Conservation (phyloP, 2,888 invertebrate species). For the Linhomoeus sp. region DNA sequence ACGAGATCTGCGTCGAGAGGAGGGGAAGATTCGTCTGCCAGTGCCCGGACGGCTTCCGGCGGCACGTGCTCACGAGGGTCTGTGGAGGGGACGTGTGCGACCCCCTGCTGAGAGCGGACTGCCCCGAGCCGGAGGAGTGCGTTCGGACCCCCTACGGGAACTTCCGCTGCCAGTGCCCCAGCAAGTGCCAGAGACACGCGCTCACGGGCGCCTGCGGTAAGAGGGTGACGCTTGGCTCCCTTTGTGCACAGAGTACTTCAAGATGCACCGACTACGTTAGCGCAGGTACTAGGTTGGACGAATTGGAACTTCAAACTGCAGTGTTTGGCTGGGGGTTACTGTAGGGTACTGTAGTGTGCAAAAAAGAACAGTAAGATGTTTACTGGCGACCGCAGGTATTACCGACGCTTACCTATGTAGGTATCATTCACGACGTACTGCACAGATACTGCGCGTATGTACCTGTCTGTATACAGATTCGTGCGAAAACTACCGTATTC, state of each 20-base stretch:
- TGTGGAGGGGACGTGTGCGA: conserved; percentile 26
- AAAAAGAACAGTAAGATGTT: too few species aligned
- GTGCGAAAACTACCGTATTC: too few species aligned
- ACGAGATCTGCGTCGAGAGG: conserved; percentile 16
- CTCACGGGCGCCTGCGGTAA: conserved; percentile 18
- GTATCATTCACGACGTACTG: too few species aligned
- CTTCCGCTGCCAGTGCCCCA: conserved; percentile 23
- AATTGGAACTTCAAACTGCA: too few species aligned
- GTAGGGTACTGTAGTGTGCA: too few species aligned
- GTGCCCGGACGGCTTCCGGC: conserved; percentile 20
- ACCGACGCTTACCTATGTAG: too few species aligned
- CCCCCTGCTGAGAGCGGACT: conserved; percentile 22
- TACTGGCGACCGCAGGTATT: too few species aligned
- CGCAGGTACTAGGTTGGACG: too few species aligned
- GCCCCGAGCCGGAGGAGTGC: conserved; percentile 22
- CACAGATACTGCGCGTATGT: too few species aligned
- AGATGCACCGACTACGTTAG: background rate
- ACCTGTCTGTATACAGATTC: too few species aligned
- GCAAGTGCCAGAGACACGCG: conserved; percentile 16
- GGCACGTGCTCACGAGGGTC: conserved; percentile 21
- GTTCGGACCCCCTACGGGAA: conserved; percentile 20
- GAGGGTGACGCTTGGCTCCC: background rate
- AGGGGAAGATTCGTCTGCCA: conserved; percentile 13
- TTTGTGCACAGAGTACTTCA: background rate
- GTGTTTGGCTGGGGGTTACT: too few species aligned